Conservation (phyloP, 2,888 invertebrate species). For the Diaphora mendica region DNA sequence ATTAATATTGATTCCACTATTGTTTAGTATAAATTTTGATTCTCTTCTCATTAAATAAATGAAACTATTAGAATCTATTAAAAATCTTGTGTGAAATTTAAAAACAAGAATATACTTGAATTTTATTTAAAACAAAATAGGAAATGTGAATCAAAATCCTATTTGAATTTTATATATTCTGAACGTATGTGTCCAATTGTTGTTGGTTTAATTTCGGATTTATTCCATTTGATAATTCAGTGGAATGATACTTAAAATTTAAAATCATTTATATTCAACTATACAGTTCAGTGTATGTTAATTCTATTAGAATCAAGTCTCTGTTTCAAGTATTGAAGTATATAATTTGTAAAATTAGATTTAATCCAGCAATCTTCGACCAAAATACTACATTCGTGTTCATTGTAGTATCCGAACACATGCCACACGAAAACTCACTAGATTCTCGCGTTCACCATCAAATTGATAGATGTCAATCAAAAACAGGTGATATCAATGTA, state of each 20-base stretch:
- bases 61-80: not conserved
- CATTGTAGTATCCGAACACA: slow-evolving; percentile 14
- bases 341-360: not conserved
- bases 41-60: not conserved
- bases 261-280: not conserved
- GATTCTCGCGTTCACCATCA: slow-evolving; percentile 12
- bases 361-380: not conserved
- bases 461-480: not conserved
- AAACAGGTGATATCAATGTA: slow-evolving; percentile 9
- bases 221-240: not conserved
- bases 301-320: not conserved
- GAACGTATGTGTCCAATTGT: slow-evolving; percentile 3
- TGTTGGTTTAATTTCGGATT: slow-evolving; percentile 10
- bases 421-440: slow-evolving; percentile 21
- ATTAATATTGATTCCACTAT: slow-evolving; percentile 5
- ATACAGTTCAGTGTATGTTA: not conserved
- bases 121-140: not conserved
- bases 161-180: not conserved
- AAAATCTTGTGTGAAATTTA: not conserved
- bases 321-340: not conserved
- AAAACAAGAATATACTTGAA: not conserved
- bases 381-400: not conserved
- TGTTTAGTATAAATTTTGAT: not conserved
- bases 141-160: not conserved
- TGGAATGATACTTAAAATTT: not conserved